A percentile compares a stretch with the other conserved stretches of the same genome.
Evolutionary conservation across 2,888 invertebrate species (phyloP).

Genomic region (Amiota mariae): DNA sequence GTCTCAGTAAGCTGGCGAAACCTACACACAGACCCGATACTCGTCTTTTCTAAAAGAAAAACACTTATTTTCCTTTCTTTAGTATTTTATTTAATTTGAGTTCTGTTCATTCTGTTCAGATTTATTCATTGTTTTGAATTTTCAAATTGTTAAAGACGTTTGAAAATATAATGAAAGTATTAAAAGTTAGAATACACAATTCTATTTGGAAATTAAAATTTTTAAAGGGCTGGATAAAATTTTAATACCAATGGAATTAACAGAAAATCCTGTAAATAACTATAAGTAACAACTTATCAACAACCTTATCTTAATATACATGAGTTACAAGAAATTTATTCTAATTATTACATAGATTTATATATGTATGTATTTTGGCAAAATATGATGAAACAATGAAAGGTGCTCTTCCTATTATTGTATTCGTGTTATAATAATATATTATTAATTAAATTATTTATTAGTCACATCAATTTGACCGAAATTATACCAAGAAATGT

Average conservation of each 20-base stretch:
- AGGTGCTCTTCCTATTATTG: slow-evolving; percentile 30
- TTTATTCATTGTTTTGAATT: neutral
- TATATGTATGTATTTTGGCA: slow-evolving; percentile 21
- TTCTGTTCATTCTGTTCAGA: neutral
- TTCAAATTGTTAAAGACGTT: neutral
- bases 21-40: slow-evolving; percentile 21
- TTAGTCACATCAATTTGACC: too few species aligned
- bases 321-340: neutral
- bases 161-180: neutral
- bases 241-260: slow-evolving; percentile 56
- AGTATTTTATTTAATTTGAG: neutral
- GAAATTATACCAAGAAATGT: too few species aligned
- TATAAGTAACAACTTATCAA: neutral
- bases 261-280: slow-evolving; percentile 24
- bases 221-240: slow-evolving; percentile 69
- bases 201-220: slow-evolving; percentile 55
- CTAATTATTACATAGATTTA: slow-evolving; percentile 9
- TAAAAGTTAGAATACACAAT: neutral
- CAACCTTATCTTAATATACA: neutral
- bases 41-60: neutral
- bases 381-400: slow-evolving; percentile 27
- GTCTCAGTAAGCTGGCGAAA: slow-evolving; percentile 39
- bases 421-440: neutral
- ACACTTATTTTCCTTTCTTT: neutral
- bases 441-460: too few species aligned